These are phyloP conservation scores for Drosophila grimshawi DNA, from an alignment of 1,140 invertebrate species.

Conservation along the genomic window DNA sequence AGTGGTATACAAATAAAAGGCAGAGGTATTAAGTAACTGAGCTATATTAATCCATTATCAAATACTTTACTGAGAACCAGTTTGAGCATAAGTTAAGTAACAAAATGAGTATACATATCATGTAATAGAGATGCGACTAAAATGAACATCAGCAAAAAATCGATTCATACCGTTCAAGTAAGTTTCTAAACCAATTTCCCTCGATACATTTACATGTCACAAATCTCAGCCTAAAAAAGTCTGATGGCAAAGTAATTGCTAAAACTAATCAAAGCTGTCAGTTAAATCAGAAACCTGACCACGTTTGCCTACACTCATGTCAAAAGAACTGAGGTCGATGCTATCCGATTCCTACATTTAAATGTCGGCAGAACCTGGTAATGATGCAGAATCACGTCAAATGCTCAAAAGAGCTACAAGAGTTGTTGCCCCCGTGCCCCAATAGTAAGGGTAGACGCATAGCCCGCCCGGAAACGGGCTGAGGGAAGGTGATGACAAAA, in stretches of 20 bases:
- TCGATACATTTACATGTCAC: constrained; percentile 1
- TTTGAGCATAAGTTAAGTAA: no score
- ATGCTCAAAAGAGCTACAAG: constrained; percentile 7
- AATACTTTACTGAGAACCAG: no score
- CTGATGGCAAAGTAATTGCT: background rate
- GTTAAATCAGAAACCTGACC: constrained; percentile 25
- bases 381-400: constrained; percentile 29
- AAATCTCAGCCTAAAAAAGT: background rate
- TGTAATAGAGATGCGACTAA: background rate
- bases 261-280: constrained; percentile 20
- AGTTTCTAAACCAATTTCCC: background rate
- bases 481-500: constrained; percentile 7
- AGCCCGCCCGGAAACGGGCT: constrained; percentile 27
- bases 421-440: constrained; percentile 1
- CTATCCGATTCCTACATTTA: constrained; percentile 49
- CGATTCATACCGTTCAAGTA: background rate
- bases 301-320: constrained; percentile 18
- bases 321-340: constrained; percentile 26
- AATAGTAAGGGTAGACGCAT: constrained; percentile 1
- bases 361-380: constrained; percentile 26
- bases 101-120: no score
- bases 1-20: no score
- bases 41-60: no score
- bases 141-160: background rate
- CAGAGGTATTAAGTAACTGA: no score